Evolutionary conservation across 2,113 vertebrate species (phyloP), one percentile per base, ranked within the genome.

Genomic region (Pampusana beccarii): DNA sequence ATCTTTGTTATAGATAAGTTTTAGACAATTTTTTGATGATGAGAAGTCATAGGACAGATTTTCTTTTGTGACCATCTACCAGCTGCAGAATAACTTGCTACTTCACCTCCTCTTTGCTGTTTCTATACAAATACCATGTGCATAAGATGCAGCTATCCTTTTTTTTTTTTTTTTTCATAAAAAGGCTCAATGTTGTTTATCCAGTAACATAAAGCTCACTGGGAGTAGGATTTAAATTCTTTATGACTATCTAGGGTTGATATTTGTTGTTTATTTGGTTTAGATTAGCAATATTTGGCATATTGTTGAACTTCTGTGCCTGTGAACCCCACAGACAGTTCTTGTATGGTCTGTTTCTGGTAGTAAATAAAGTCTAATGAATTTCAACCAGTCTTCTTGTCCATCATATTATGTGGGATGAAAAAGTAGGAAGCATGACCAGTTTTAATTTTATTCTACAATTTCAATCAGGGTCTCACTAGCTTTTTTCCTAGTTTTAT

Each of bases 121-220:
- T 92, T 56, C 33, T 20, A 10, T 24, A 16, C 4, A 51, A 40
- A 26, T 17, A 81, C 34, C 0, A 0, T 0, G 2, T 20, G 6
- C 4, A n/a, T 3, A 5, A 71, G 62, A 40, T 79, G 5, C 4
- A 44, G 15, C 15, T 16, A n/a, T 31, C 6, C 3, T 4, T 44
- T 44, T 18, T 44, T 19, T 18, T 18, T 44, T 46, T 46, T 19
- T 9, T 46, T 44, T 19, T 9, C 44, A 46, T 46, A 19, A 19
- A 46, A 46, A 46, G 44, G 44, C 18, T 46, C 18, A 46, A 26
- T 62, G n/a, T 31, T 83, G 46, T 44, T 78, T 29, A 19, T 29
- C 16, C 14, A 34, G 6, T 57, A 62, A 34, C 5, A 48, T 33
- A 25, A 0, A 79, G 9, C 5, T 86, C 46, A 65, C 33, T 29